Base-by-base conservation (phyloP, 2,797 vertebrate genomes). In the Mormyrops attenuatus region DNA sequence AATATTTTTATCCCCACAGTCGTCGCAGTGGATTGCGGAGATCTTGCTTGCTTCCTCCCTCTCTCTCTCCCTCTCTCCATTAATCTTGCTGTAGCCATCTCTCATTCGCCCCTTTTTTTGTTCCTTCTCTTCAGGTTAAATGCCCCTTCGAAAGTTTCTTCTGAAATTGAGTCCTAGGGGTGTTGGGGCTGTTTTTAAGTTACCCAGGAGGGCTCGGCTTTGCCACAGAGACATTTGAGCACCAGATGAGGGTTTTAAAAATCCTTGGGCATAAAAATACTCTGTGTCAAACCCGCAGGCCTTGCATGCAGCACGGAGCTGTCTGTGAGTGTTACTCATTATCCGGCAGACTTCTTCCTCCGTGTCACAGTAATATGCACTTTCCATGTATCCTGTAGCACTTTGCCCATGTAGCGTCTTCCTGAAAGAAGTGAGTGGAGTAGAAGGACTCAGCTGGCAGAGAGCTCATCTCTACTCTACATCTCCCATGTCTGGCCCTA, bases 1-100 rank as follows among this genome's bases (percentile, higher is more conserved):
- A 80, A 82, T 90, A 90, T 88, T 82, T 90, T 77, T 90, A 89
- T 85, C 89, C 89, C 89, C 57, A 30, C 89, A 85, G 80, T 82
- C 82, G 22, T 30, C 47, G 34, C 89, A 63, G 55, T 66, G 88
- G 88, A 55, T 82, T 89, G 87, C 55, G 5, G 60, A 69, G 69
- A 53, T 87, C 52, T 87, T 66, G 13, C 30, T 34, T 17, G 7
- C 80, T 85, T 85, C 34, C 52, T 34, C 55, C 30, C 85, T 55
- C 50, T 55, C 47, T 50, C 41, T 47, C 82, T 55, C 69, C 34
- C 41, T 57, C 82, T 86, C 89, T 89, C 47, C 17, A 82, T 82
- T 82, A 82, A 82, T 82, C 77, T 82, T 49, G 52, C 34, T 85
- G 44, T 50, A 49, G 82, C 82, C 47, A 15, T 87, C 80, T 82